Percentiles rank a stretch among this genome's conserved stretches.
Evolutionary conservation across 2,888 invertebrate genomes (phyloP).

Genomic region (Molanna angustata): DNA sequence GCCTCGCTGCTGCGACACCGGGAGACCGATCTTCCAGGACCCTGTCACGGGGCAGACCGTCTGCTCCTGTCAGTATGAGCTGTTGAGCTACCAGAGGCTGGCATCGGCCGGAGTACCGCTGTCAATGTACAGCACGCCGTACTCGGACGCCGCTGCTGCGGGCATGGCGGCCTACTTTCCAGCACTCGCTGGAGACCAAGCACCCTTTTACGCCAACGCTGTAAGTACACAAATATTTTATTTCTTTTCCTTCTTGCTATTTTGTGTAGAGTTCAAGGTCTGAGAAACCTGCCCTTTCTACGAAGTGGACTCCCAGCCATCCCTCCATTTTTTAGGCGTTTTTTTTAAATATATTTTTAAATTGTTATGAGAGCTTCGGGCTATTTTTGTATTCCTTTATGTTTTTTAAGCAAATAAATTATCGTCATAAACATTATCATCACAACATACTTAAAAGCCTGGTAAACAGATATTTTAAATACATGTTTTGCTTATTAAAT

Average conservation of each 20-base stretch:
- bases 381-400: too few species aligned
- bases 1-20: constrained; percentile 86
- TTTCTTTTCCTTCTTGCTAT: neutral
- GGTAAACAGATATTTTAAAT: too few species aligned
- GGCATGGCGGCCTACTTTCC: constrained; percentile 87
- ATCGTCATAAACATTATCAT: too few species aligned
- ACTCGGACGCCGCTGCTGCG: constrained; percentile 67
- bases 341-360: too few species aligned
- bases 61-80: constrained; percentile 88
- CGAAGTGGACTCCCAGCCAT: too few species aligned
- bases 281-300: too few species aligned
- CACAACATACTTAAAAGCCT: too few species aligned
- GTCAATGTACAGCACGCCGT: constrained; percentile 78
- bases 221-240: constrained; percentile 56
- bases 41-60: constrained; percentile 85
- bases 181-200: constrained; percentile 79
- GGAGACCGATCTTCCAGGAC: constrained; percentile 86
- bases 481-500: too few species aligned
- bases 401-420: too few species aligned
- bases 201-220: constrained; percentile 80
- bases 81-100: constrained; percentile 80
- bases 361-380: too few species aligned
- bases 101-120: constrained; percentile 70
- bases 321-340: too few species aligned
- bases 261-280: too few species aligned